Evolutionary conservation across 2,797 vertebrate genomes (phyloP).

Genomic region (Pseudochromis fuscus): DNA sequence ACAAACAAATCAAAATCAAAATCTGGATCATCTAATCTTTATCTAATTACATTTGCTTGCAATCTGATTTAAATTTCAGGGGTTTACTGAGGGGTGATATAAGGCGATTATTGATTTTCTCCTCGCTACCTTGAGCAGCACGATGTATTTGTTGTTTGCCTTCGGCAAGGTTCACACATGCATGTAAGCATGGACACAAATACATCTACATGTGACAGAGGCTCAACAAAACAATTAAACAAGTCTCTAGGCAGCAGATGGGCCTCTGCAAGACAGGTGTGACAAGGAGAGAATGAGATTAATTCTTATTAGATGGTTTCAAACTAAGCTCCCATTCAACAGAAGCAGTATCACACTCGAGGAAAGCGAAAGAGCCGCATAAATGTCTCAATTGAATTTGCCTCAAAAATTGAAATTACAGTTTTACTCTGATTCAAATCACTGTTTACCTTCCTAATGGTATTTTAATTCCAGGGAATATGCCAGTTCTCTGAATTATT

Average conservation of each 20-base stretch:
- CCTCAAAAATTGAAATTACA: slow-evolving; percentile 29
- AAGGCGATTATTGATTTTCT: slow-evolving; percentile 38
- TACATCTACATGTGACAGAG: slow-evolving; percentile 61
- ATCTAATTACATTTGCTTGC: not conserved
- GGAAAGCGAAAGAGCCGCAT: slow-evolving; percentile 11
- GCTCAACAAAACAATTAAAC: slow-evolving; percentile 73
- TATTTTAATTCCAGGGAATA: slow-evolving; percentile 14
- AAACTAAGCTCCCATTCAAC: slow-evolving; percentile 55
- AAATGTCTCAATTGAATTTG: slow-evolving; percentile 27
- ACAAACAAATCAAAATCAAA: not conserved
- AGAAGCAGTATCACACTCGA: slow-evolving; percentile 5
- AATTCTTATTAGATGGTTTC: slow-evolving; percentile 71
- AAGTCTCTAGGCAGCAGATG: slow-evolving; percentile 70
- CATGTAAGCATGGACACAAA: slow-evolving; percentile 41
- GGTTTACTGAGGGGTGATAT: slow-evolving; percentile 35
- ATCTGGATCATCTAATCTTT: not conserved
- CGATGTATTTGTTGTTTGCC: slow-evolving; percentile 9
- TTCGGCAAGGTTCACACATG: slow-evolving; percentile 33
- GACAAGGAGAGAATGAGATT: slow-evolving; percentile 61
- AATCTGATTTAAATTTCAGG: slow-evolving; percentile 22
- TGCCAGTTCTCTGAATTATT: slow-evolving; percentile 16
- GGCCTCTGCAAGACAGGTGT: slow-evolving; percentile 70
- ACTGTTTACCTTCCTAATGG: slow-evolving; percentile 29
- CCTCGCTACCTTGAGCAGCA: slow-evolving; percentile 16
- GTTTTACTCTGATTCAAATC: slow-evolving; percentile 31